These are phyloP conservation scores for Stegastes partitus DNA, from an alignment of 2,113 vertebrate species.

Conservation along the genomic window DNA sequence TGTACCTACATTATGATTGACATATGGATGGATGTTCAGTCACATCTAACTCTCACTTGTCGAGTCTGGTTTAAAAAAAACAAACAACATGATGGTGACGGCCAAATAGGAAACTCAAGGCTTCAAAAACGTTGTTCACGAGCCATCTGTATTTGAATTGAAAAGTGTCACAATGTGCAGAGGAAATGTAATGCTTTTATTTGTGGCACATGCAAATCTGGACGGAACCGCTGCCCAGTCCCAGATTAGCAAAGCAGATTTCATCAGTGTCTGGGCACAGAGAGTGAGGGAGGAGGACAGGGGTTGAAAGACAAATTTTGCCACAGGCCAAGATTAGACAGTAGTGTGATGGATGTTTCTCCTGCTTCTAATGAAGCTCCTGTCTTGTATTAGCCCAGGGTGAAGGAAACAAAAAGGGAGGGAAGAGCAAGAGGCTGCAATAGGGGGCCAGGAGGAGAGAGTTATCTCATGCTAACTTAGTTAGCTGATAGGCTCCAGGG, in stretches of 20 bases:
- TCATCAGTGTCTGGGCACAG: conserved; percentile 43
- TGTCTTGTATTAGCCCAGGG: conserved; percentile 73
- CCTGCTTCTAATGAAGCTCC: conserved; percentile 72
- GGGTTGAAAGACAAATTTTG: conserved; percentile 64
- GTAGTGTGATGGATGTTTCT: conserved; percentile 67
- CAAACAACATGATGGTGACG: no score
- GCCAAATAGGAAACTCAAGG: no score
- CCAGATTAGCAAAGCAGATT: conserved; percentile 44
- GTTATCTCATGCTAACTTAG: conserved; percentile 91
- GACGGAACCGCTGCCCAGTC: conserved; percentile 22
- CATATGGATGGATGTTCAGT: no score
- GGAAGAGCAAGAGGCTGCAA: conserved; percentile 60
- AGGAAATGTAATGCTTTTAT: conserved; percentile 9
- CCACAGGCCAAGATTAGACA: conserved; percentile 61
- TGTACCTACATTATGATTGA: no score
- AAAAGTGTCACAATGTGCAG: conserved; percentile 14
- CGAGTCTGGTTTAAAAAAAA: no score
- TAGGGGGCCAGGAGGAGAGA: conserved; percentile 77
- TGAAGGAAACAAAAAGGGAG: conserved; percentile 69
- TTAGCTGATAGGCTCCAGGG: conserved; percentile 87
- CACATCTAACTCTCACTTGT: no score
- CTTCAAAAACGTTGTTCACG: no score
- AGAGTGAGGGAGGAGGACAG: conserved; percentile 46
- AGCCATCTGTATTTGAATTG: no score
- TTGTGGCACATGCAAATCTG: not conserved